Evolutionary conservation across 2,113 vertebrate species (phyloP).

Genomic region (Mionectes macconnelli): DNA sequence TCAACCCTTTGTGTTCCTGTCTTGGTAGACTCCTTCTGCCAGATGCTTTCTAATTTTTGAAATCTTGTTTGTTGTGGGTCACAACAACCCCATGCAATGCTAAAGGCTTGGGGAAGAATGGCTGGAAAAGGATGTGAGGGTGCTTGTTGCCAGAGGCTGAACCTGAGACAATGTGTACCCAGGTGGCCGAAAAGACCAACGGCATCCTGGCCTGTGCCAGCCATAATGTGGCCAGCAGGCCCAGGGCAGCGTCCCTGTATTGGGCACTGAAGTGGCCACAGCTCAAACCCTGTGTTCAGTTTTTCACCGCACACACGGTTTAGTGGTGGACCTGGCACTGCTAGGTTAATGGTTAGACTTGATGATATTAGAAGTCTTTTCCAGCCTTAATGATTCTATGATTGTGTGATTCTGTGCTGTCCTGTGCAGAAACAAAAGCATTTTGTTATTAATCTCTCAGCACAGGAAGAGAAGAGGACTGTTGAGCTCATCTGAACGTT

Average conservation of each 20-base stretch:
- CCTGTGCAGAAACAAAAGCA: not conserved
- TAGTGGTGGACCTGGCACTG: not conserved
- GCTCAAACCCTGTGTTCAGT: accelerated
- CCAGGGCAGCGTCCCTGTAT: not conserved
- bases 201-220: not conserved
- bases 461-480: not conserved
- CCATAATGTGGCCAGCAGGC: accelerated
- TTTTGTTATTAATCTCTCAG: not conserved
- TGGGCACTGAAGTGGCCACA: accelerated
- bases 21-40: not conserved
- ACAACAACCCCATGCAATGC: not conserved
- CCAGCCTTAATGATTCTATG: not conserved
- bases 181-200: not conserved
- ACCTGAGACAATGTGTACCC: accelerated
- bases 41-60: not conserved
- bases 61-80: not conserved
- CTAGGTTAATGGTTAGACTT: not conserved
- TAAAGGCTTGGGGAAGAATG: not conserved
- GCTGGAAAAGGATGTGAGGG: not conserved
- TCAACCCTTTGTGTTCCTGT: not conserved
- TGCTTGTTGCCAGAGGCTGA: not conserved
- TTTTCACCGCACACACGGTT: not conserved
- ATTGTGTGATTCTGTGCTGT: not conserved
- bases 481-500: not conserved
- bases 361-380: not conserved